phyloP scores from a whole-genome alignment of 64 coral and sea anemone species.

The Cladopsammia gracilis region DNA sequence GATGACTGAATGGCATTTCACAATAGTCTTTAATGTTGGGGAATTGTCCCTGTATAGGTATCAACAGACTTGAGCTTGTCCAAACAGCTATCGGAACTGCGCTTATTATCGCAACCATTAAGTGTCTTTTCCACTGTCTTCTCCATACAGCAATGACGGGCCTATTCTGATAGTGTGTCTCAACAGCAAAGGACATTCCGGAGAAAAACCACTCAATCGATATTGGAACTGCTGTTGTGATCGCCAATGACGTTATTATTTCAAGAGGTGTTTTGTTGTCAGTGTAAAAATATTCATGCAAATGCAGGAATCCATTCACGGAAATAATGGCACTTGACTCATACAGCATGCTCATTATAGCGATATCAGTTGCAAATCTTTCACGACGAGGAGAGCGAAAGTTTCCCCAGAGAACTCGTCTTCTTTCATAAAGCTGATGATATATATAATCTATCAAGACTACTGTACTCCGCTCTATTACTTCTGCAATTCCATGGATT shows the following conservation, averaged over 20 bases:
- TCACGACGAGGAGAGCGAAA: background rate
- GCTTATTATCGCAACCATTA: background rate
- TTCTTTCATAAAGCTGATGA: background rate
- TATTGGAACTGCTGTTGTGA: background rate
- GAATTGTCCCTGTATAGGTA: background rate
- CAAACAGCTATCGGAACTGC: background rate
- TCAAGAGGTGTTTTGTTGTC: background rate
- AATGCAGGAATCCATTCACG: background rate
- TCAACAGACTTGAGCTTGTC: background rate
- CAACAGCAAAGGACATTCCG: background rate
- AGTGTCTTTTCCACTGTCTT: background rate
- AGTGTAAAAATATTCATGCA: background rate
- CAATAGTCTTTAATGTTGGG: background rate
- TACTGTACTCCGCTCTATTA: background rate
- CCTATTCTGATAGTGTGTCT: slow-evolving; percentile 7
- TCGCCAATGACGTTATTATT: background rate
- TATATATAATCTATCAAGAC: background rate
- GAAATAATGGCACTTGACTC: background rate
- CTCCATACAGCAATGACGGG: background rate
- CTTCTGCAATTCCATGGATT: slow-evolving; percentile 1
- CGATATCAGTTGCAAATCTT: background rate
- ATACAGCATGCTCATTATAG: background rate
- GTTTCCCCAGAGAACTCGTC: background rate
- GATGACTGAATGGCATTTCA: background rate
- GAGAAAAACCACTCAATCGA: background rate